Percentiles rank a stretch among this genome's conserved stretches.
Evolutionary conservation across 2,113 vertebrate species (phyloP).

Genomic region (Rhinogobius similis): DNA sequence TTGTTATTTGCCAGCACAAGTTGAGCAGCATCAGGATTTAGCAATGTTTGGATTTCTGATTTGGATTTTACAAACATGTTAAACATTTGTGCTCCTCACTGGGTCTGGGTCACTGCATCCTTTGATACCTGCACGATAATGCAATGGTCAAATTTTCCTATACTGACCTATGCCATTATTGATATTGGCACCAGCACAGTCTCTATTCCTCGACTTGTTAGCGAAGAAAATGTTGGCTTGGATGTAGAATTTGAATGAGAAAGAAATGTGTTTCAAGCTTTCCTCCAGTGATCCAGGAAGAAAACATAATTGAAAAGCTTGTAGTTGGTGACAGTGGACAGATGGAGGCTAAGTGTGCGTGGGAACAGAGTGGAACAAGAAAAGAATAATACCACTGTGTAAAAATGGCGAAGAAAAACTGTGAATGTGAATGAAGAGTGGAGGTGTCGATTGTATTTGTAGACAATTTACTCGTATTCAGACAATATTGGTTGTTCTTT

Average conservation of each 20-base stretch:
- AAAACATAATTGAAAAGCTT: constrained; percentile 22
- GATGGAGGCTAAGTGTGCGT: constrained; percentile 8
- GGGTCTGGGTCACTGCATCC: too few species aligned
- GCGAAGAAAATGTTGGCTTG: constrained; percentile 13
- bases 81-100: too few species aligned
- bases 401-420: neutral
- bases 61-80: too few species aligned
- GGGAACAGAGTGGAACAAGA: neutral
- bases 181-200: neutral
- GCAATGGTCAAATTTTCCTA: too few species aligned
- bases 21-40: too few species aligned
- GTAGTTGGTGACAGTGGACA: constrained; percentile 7
- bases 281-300: constrained; percentile 15
- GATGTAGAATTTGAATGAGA: neutral
- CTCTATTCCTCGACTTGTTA: neutral
- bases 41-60: too few species aligned
- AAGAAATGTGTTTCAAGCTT: neutral
- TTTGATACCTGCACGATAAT: too few species aligned
- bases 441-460: neutral
- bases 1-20: too few species aligned
- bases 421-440: neutral
- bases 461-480: neutral
- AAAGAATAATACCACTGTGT: constrained; percentile 8
- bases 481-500: too few species aligned
- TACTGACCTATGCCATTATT: too few species aligned